Conservation (phyloP, 2,113 vertebrate genomes). For the Perognathus longimembris region DNA sequence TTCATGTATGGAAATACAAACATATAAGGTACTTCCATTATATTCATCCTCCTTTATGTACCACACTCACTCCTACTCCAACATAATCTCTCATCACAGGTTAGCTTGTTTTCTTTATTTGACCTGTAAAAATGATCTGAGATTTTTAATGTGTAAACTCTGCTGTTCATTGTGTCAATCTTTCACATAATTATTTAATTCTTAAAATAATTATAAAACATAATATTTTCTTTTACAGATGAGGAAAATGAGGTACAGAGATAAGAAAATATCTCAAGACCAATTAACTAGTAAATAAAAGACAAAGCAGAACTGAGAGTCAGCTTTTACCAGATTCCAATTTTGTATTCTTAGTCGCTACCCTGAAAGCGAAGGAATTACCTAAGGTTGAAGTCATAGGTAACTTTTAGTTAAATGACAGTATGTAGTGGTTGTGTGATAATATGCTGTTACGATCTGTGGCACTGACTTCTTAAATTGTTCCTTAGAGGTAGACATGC, state of each 20-base stretch:
- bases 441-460: background rate
- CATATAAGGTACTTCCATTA: no score
- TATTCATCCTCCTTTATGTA: no score
- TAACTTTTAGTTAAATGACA: background rate
- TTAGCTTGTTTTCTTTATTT: background rate
- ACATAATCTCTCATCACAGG: no score
- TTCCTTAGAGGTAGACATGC: background rate
- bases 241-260: background rate
- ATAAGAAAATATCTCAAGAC: background rate
- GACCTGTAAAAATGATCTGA: conserved; percentile 11
- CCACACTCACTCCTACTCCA: no score
- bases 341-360: background rate
- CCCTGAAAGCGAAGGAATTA: background rate
- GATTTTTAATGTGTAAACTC: background rate
- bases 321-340: background rate
- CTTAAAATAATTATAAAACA: background rate
- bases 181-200: conserved; percentile 8
- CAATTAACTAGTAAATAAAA: background rate
- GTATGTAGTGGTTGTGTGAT: background rate
- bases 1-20: no score
- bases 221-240: conserved; percentile 19
- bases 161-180: background rate
- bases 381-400: background rate
- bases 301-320: background rate
- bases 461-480: background rate